These are phyloP conservation scores for Volucella inanis DNA, from an alignment of 2,888 invertebrate genomes.

Conservation along the genomic window DNA sequence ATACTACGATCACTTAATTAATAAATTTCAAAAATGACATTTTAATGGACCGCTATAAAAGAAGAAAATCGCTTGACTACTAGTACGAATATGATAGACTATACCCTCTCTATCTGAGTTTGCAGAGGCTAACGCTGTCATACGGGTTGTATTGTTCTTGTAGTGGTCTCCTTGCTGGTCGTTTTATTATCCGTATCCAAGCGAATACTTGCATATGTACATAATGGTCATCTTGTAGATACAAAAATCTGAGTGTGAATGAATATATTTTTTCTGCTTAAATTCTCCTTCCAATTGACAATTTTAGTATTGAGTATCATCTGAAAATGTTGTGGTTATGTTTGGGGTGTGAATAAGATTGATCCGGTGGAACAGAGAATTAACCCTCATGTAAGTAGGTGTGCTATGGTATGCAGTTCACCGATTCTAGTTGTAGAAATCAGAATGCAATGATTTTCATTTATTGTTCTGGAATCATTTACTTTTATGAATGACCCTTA, in stretches of 20 bases:
- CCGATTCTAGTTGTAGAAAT: conserved; percentile 20
- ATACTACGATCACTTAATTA: conserved; percentile 67
- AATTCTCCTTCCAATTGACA: conserved; percentile 12
- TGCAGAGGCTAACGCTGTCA: conserved; percentile 42
- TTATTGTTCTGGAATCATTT: conserved; percentile 10
- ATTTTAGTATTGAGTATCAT: conserved; percentile 8
- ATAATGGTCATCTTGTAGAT: conserved; percentile 63
- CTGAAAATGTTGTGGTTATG: not conserved
- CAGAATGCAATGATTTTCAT: conserved; percentile 25
- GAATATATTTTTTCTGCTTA: conserved; percentile 22
- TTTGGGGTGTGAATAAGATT: conserved; percentile 25
- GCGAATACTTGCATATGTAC: not conserved
- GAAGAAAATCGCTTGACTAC: conserved; percentile 40
- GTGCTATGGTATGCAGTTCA: not conserved
- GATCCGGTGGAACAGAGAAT: conserved; percentile 5
- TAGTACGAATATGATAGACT: not conserved
- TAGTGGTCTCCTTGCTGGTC: conserved; percentile 43
- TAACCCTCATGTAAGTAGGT: conserved; percentile 34
- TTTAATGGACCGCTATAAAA: conserved; percentile 67
- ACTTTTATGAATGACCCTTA: conserved; percentile 37
- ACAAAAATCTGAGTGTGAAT: conserved; percentile 47
- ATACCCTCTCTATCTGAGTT: conserved; percentile 31
- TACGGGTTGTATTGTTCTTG: conserved; percentile 52
- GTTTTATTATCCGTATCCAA: conserved; percentile 3
- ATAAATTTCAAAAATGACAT: conserved; percentile 67